Percentiles rank a stretch among this genome's conserved stretches.
Conservation (phyloP, 2,113 vertebrate species). For the Oreochromis tanganicae region DNA sequence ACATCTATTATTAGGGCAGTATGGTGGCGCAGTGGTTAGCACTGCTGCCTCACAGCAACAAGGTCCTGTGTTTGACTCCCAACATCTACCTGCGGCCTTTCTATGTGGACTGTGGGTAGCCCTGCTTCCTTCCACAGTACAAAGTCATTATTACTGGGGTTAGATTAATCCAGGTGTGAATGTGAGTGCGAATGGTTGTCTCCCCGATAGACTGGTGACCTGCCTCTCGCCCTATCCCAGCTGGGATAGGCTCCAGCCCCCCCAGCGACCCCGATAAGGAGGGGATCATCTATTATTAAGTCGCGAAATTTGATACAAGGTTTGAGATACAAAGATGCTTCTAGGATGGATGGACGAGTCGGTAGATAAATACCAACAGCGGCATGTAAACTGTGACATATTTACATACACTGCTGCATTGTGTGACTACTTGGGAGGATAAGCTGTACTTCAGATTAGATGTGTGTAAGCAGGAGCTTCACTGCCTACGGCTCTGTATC, state of each 20-base stretch:
- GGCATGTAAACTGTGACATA: not conserved
- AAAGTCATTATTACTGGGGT: not conserved
- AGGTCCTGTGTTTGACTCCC: not conserved
- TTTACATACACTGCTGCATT: not conserved
- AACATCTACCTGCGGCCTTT: not conserved
- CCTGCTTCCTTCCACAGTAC: not conserved
- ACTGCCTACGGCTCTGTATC: not conserved
- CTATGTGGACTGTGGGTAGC: not conserved
- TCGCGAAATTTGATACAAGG: constrained; percentile 56
- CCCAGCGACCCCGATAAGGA: not conserved
- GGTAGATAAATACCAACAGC: not conserved
- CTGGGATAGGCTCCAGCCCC: not conserved
- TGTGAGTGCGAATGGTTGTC: not conserved
- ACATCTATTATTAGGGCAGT: constrained; percentile 64
- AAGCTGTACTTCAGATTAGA: constrained; percentile 22
- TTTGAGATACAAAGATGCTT: constrained; percentile 30
- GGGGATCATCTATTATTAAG: constrained; percentile 67
- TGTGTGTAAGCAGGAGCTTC: not conserved
- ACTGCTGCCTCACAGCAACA: not conserved
- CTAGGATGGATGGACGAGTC: not conserved
- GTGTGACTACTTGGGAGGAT: not conserved
- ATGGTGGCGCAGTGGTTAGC: not conserved
- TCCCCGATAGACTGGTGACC: not conserved
- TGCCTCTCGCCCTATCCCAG: not conserved
- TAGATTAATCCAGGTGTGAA: not conserved